Evolutionary conservation across 2,113 vertebrate species (phyloP), one percentile per base, ranked within the genome.

Genomic region (Microcebus ravelobensis): DNA sequence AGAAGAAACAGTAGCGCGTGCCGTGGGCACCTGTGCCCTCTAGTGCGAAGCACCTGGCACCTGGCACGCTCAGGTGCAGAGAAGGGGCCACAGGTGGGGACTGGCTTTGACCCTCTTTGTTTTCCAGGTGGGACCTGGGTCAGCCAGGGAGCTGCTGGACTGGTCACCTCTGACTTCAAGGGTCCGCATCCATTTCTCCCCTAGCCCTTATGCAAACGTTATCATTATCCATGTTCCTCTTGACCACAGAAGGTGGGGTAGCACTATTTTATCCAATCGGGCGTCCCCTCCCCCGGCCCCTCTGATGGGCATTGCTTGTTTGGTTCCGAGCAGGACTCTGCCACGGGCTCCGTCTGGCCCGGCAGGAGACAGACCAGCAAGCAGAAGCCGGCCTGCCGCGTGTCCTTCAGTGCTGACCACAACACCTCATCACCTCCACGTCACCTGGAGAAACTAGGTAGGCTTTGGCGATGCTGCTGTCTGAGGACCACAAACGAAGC

Each of bases 321-420:
- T 36, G 34, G 39, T 13, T 61, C 52, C 20, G 34, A 34, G 12
- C 2, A 50, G 36, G 34, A 57, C 18, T 25, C 63, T 61, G 31
- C 14, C 45, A 0, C 14, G 15, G 57, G 48, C 20, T 67, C 59
- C 0, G 0, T 11, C 31, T 27, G 34, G 31, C 8, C 21, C 15
- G 36, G n/a, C 23, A 90, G 17, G 23, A 59, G 45, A 5, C 17
- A 10, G 14, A 3, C 31, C 13, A 5, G 31, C 45, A 36, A 34
- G 34, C 61, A 84, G 71, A 70, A 5, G 27, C 34, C 20, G 61
- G 10, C 34, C 55, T 63, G 17, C 31, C 21, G 52, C 8, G 0
- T 18, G 0, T 50, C 63, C 39, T 59, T 70, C 34, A 2, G 21
- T 8, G 8, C 48, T 71, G 55, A 42, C 5, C 7, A 1, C 20